phyloP scores from a whole-genome alignment of 2,888 invertebrate species.

The Beris chalybata region DNA sequence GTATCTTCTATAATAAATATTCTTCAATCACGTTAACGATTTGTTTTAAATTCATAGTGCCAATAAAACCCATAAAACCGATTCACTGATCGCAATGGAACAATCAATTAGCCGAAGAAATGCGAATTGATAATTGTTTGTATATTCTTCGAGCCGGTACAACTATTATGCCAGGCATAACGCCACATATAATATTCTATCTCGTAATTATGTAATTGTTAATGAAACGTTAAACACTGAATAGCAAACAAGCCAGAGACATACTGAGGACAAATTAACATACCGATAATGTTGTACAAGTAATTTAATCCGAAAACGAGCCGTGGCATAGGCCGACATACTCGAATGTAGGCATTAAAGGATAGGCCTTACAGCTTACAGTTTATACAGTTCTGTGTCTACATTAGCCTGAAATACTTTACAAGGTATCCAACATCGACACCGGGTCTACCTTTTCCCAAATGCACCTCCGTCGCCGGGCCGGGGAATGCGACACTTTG shows the following conservation, averaged over 20 bases:
- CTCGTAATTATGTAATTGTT: conserved; percentile 20
- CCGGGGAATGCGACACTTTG: background rate
- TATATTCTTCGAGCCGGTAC: too few relatives aligned
- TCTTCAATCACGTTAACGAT: too few relatives aligned
- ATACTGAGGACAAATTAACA: conserved; percentile 21
- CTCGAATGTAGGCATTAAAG: background rate
- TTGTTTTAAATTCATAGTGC: too few relatives aligned
- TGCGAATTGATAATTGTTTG: too few relatives aligned
- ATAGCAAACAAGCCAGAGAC: conserved; percentile 16
- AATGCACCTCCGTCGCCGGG: background rate
- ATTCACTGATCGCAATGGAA: too few relatives aligned
- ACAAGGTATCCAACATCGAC: conserved; percentile 8
- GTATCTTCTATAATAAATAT: too few relatives aligned
- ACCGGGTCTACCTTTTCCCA: conserved; percentile 4
- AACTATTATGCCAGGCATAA: too few relatives aligned
- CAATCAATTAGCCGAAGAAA: too few relatives aligned
- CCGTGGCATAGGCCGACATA: background rate
- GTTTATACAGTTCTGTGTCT: background rate
- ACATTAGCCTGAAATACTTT: background rate
- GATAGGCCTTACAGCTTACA: background rate
- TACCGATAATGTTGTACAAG: conserved; percentile 28
- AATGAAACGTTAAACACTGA: conserved; percentile 11
- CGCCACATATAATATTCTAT: background rate
- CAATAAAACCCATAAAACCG: too few relatives aligned
- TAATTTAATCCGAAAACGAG: conserved; percentile 27